These are phyloP conservation scores for Aptenodytes forsteri DNA, from an alignment of 2,113 vertebrate genomes.

Conservation along the genomic window DNA sequence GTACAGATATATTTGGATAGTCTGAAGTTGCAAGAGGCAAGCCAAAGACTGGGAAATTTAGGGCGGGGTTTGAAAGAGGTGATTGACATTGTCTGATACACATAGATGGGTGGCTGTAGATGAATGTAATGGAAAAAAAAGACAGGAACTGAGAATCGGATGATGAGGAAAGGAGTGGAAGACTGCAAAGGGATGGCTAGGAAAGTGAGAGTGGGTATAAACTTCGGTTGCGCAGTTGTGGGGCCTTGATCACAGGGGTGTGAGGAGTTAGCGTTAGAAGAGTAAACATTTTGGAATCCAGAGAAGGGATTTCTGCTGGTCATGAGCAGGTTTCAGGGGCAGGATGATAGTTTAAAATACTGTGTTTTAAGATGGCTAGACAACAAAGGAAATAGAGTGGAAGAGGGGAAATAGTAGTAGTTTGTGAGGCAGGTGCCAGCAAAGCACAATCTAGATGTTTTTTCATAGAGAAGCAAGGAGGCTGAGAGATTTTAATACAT, in stretches of 20 bases:
- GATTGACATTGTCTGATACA: not conserved
- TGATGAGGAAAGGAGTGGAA: not conserved
- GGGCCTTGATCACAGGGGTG: not conserved
- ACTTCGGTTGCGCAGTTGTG: not conserved
- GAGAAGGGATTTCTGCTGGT: not conserved
- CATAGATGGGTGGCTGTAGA: not conserved
- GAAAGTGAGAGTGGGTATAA: not conserved
- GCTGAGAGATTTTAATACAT: not conserved
- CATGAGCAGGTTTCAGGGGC: not conserved
- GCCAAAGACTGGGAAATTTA: not conserved
- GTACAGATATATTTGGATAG: not conserved
- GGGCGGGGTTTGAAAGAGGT: not conserved
- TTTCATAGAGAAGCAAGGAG: not conserved
- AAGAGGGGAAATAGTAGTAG: not conserved
- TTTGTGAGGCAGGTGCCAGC: not conserved
- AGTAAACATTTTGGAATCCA: not conserved
- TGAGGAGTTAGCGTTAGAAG: not conserved
- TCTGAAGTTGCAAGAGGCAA: not conserved
- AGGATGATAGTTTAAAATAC: not conserved
- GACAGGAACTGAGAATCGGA: rapidly evolving
- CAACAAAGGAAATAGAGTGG: not conserved
- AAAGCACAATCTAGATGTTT: not conserved
- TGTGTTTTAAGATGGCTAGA: not conserved
- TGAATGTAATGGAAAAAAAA: not conserved
- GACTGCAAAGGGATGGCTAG: not conserved